Evolutionary conservation across 1,140 invertebrate genomes (phyloP).

Genomic region (Ceratosolen fusciceps): DNA sequence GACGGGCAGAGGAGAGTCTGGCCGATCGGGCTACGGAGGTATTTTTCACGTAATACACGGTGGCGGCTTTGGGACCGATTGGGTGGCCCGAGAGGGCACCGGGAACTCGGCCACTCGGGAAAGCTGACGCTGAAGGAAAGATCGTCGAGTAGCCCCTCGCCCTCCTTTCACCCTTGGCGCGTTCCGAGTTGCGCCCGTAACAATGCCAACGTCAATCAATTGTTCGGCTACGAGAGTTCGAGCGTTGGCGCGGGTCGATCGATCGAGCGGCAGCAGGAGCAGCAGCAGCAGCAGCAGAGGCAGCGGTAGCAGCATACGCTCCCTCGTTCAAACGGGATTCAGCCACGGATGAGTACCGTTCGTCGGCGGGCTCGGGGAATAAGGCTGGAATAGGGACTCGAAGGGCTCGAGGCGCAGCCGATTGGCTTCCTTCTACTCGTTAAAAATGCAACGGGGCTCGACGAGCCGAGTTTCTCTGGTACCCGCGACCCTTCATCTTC

Average conservation of each 20-base stretch:
- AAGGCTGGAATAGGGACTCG: too few relatives aligned
- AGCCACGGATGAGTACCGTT: conserved; percentile 37
- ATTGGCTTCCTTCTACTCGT: conserved; percentile 29
- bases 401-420: conserved; percentile 1
- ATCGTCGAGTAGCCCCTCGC: too few relatives aligned
- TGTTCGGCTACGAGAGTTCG: conserved; percentile 51
- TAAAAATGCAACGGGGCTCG: conserved; percentile 17
- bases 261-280: conserved; percentile 42
- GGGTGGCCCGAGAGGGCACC: conserved; percentile 33
- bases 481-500: too few relatives aligned
- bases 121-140: too few relatives aligned
- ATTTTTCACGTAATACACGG: neutral
- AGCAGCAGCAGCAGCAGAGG: too few relatives aligned
- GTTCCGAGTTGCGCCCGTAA: conserved; percentile 43
- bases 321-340: conserved; percentile 52
- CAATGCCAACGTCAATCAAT: conserved; percentile 58
- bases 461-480: neutral
- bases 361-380: conserved; percentile 3
- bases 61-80: conserved; percentile 54
- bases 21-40: neutral
- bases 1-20: neutral
- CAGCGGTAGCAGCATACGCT: too few relatives aligned
- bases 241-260: conserved; percentile 51
- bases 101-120: conserved; percentile 44
- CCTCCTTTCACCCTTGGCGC: neutral